These are phyloP conservation scores for Junonia oenone DNA, from an alignment of 2,888 invertebrate species.

Conservation along the genomic window DNA sequence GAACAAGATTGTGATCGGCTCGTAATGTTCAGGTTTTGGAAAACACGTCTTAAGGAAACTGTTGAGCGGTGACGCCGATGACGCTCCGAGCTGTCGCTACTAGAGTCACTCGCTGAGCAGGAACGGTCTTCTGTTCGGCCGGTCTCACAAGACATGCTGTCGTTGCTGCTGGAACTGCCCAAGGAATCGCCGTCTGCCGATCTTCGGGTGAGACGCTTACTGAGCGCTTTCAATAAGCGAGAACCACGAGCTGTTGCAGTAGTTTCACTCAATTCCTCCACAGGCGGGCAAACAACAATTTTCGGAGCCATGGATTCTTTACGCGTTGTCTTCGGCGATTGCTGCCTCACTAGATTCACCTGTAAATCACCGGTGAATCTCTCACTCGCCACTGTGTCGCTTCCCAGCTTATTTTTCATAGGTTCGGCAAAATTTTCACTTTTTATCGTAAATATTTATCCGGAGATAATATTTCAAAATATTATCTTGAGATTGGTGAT, in stretches of 20 bases:
- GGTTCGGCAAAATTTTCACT: conserved; percentile 43
- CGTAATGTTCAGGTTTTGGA: conserved; percentile 83
- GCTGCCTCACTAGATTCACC: conserved; percentile 43
- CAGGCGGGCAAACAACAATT: conserved; percentile 71
- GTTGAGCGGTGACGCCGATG: conserved; percentile 74
- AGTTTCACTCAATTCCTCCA: conserved; percentile 76
- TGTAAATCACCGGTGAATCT: conserved; percentile 54
- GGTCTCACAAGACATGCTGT: conserved; percentile 60
- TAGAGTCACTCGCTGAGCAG: conserved; percentile 81
- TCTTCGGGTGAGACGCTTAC: conserved; percentile 80
- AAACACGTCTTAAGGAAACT: conserved; percentile 85
- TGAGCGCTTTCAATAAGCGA: conserved; percentile 83
- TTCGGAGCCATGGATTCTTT: conserved; percentile 62
- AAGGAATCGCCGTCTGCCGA: conserved; percentile 63
- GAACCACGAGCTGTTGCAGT: conserved; percentile 80
- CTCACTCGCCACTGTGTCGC: conserved; percentile 54
- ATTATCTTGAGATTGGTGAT: conserved; percentile 35
- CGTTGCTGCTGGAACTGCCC: conserved; percentile 69
- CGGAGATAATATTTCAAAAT: conserved; percentile 32
- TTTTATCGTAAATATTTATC: conserved; percentile 23
- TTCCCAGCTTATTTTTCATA: conserved; percentile 65
- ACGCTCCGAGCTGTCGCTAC: conserved; percentile 80
- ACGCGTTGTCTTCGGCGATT: conserved; percentile 45
- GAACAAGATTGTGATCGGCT: conserved; percentile 83
- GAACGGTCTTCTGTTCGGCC: conserved; percentile 62